Evolutionary conservation across 2,113 vertebrate species (phyloP).

Genomic region (Pangasianodon gigas): DNA sequence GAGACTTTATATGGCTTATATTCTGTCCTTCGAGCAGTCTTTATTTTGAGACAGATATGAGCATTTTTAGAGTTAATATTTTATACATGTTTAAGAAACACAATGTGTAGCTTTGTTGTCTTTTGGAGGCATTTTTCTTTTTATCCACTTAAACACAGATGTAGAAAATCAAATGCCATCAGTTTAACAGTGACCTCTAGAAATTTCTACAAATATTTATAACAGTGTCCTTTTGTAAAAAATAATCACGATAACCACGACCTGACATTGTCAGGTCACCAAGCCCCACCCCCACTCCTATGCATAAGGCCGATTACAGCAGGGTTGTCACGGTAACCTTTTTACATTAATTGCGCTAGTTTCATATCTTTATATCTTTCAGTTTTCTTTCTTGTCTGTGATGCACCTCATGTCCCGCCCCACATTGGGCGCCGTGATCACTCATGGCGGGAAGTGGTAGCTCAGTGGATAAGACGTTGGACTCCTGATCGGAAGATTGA

Average conservation of each 20-base stretch:
- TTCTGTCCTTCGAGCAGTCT: background rate
- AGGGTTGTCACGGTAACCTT: background rate
- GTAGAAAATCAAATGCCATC: background rate
- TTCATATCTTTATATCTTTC: background rate
- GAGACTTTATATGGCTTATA: background rate
- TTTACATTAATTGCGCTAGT: background rate
- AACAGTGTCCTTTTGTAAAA: background rate
- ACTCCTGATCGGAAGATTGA: no score
- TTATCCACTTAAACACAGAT: background rate
- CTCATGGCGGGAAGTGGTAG: background rate
- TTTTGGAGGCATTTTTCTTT: background rate
- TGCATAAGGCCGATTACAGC: background rate
- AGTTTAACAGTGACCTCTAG: no score
- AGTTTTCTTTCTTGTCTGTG: background rate
- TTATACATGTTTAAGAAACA: background rate
- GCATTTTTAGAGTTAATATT: background rate
- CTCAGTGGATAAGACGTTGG: no score
- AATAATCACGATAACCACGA: background rate
- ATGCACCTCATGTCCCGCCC: background rate
- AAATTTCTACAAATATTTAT: background rate
- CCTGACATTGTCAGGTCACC: background rate
- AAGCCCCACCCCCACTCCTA: background rate
- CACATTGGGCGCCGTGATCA: background rate
- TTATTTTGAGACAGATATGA: background rate
- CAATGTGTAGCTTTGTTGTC: no score